A percentile compares a stretch with the other conserved stretches of the same genome.
Conservation (phyloP, 2,888 invertebrate genomes). For the Cephus spinipes region DNA sequence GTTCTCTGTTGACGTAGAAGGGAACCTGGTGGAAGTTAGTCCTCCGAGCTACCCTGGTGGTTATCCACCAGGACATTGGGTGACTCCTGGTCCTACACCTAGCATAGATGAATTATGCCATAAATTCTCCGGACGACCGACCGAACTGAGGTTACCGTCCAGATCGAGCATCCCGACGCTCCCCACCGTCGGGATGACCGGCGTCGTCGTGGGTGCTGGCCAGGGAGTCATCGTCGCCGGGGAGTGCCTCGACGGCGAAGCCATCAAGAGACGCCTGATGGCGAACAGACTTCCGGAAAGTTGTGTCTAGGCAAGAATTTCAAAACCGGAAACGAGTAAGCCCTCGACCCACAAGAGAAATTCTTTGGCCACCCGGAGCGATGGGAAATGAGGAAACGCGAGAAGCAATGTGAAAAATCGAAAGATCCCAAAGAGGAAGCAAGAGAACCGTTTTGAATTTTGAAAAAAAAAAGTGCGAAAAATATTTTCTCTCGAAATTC, state of each 20-base stretch:
- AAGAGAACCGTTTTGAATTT: neutral
- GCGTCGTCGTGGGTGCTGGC: constrained; percentile 51
- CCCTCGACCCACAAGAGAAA: neutral
- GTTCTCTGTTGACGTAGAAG: constrained; percentile 48
- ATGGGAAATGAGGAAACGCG: neutral
- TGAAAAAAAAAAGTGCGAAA: neutral
- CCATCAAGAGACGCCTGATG: constrained; percentile 88
- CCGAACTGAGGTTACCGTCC: constrained; percentile 63
- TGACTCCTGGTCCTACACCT: constrained; percentile 67
- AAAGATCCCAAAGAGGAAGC: neutral
- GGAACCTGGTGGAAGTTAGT: constrained; percentile 60
- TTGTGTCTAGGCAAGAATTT: constrained; percentile 75
- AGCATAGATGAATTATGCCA: constrained; percentile 65
- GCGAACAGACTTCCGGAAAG: constrained; percentile 89
- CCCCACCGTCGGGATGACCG: constrained; percentile 42
- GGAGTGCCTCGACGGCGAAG: constrained; percentile 80
- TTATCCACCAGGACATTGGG: constrained; percentile 67
- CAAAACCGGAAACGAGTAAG: neutral
- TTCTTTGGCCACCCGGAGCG: neutral
- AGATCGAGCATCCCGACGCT: constrained; percentile 58
- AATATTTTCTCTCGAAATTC: neutral
- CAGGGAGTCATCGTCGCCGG: constrained; percentile 63
- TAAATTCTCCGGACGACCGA: constrained; percentile 61
- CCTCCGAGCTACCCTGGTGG: constrained; percentile 61
- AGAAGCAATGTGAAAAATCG: neutral